Evolutionary conservation across 2,797 vertebrate species (phyloP), one percentile per base, ranked within the genome.

Genomic region (Anabacerthia variegaticeps): DNA sequence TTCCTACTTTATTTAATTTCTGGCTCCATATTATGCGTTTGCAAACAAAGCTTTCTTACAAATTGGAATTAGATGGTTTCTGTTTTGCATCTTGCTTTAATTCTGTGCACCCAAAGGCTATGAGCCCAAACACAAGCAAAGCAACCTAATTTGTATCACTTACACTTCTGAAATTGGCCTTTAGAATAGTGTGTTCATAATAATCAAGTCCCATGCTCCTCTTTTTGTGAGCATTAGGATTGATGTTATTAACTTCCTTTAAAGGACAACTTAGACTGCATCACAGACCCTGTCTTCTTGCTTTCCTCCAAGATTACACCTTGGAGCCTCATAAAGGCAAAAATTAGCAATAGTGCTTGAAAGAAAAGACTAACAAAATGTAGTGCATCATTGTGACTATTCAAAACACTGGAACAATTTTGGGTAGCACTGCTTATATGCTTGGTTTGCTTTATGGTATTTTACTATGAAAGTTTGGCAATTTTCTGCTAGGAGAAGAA

Each of bases 61-160:
- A 88, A 95, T 79, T 86, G 80, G 78, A 92, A 94, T 62, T 10
- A 84, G 93, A 88, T n/a, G 52, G 80, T 52, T 95, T 95, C 93
- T 95, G 85, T 20, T 88, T 93, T 84, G 67, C 92, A 93, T 93
- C 85, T 96, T 48, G 9, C 48, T 79, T 78, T 80, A 78, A 84
- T 72, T 89, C 73, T 92, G 39, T 69, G 81, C 76, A 79, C 73
- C 44, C 80, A 86, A 91, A 55, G 73, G 73, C 67, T 85, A 36
- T 43, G 41, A 76, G 59, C 44, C 44, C 63, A 69, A 92, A 69
- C 14, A 49, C 58, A 92, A 78, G 44, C 74, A 76, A 93, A 79
- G 32, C 41, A 92, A 51, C 54, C 74, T 79, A 79, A 92, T 92
- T 74, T 88, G 41, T 88, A 85, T 39, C 69, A 93, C 52, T 92